Percentiles rank a stretch among this genome's conserved stretches.
These are phyloP conservation scores for Notolabrus celidotus DNA, from an alignment of 2,797 vertebrate genomes.

Conservation along the genomic window DNA sequence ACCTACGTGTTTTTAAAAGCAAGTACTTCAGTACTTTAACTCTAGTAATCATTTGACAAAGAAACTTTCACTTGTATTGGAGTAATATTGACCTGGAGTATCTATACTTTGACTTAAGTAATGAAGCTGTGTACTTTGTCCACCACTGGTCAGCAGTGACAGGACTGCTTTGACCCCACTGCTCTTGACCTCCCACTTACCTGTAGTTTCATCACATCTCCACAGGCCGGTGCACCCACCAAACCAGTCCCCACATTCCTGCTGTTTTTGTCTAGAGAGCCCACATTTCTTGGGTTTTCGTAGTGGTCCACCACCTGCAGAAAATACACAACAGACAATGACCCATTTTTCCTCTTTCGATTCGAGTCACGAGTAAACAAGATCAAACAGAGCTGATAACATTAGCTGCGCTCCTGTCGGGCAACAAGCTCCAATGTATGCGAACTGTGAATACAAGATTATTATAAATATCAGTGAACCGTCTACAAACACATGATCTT, in stretches of 20 bases:
- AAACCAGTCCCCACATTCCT: constrained; percentile 96
- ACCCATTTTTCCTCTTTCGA: neutral
- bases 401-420: neutral
- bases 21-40: no score
- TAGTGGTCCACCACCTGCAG: constrained; percentile 96
- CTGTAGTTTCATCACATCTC: constrained; percentile 98
- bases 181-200: constrained; percentile 69
- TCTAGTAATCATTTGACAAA: no score
- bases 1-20: no score
- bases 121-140: no score
- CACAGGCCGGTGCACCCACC: constrained; percentile 96
- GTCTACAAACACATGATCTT: neutral
- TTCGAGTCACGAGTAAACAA: neutral
- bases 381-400: neutral
- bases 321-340: neutral
- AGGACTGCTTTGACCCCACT: neutral
- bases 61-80: no score
- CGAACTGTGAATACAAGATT: neutral
- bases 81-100: no score
- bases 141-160: neutral
- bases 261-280: constrained; percentile 91
- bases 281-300: constrained; percentile 97
- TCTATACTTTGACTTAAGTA: no score
- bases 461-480: no score
- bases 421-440: neutral